These are phyloP conservation scores for Ptyas mucosa DNA, from an alignment of 2,113 vertebrate species.

Conservation along the genomic window DNA sequence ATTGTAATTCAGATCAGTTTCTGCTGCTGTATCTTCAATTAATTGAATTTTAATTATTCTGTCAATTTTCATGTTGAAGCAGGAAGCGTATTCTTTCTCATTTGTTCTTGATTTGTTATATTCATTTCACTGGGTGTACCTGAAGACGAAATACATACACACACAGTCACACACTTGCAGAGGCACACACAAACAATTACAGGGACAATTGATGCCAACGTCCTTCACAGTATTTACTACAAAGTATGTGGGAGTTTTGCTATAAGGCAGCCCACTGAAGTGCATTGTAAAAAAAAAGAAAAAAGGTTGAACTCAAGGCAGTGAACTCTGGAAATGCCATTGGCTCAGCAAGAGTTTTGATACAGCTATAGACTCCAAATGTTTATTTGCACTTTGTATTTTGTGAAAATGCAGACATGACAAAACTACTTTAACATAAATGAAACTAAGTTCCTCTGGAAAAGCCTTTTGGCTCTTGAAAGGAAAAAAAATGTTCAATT, in stretches of 20 bases:
- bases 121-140: background rate
- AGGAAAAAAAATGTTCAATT: background rate
- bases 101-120: constrained; percentile 15
- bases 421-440: background rate
- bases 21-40: constrained; percentile 23
- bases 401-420: background rate
- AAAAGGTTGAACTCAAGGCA: background rate
- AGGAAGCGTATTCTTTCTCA: constrained; percentile 41
- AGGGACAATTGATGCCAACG: accelerated
- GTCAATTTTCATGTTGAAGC: constrained; percentile 40
- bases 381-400: background rate
- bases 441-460: background rate
- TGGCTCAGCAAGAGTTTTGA: background rate
- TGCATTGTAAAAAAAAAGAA: constrained; percentile 42
- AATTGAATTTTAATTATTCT: constrained; percentile 52
- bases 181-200: background rate
- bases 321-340: constrained; percentile 12
- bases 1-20: constrained; percentile 15
- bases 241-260: background rate
- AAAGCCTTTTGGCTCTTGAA: background rate
- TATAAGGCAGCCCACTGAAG: background rate
- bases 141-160: background rate
- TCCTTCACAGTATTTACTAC: background rate
- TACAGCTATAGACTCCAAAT: background rate
- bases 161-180: background rate